A percentile compares a stretch with the other conserved stretches of the same genome.
These are phyloP conservation scores for Poeciliopsis gracilis DNA, from an alignment of 2,797 vertebrate species.

Conservation along the genomic window DNA sequence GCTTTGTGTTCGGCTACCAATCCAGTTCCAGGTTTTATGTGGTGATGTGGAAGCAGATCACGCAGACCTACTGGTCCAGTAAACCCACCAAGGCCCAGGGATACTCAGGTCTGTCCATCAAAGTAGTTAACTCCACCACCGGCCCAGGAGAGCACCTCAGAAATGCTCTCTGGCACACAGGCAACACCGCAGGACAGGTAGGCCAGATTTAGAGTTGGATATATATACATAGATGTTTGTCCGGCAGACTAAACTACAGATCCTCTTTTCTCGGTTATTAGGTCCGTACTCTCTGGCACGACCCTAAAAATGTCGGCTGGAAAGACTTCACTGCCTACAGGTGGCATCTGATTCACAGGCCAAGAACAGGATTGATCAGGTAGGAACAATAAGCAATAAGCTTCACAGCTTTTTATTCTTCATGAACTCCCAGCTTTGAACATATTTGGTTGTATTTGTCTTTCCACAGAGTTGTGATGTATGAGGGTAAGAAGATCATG, in stretches of 20 bases:
- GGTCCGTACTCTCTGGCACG: slow-evolving; percentile 97
- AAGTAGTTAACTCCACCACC: slow-evolving; percentile 97
- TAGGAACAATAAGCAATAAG: slow-evolving; percentile 56
- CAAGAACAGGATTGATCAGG: slow-evolving; percentile 96
- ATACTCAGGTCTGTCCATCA: slow-evolving; percentile 95
- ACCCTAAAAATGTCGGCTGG: slow-evolving; percentile 96
- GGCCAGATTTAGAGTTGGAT: background rate
- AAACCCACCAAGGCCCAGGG: slow-evolving; percentile 96
- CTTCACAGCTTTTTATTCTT: background rate
- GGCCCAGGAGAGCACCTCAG: slow-evolving; percentile 97
- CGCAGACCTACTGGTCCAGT: slow-evolving; percentile 96
- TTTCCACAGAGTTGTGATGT: slow-evolving; percentile 92
- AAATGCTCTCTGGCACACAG: slow-evolving; percentile 98
- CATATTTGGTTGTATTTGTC: background rate
- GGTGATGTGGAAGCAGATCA: slow-evolving; percentile 99
- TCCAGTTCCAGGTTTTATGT: slow-evolving; percentile 98
- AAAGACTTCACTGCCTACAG: slow-evolving; percentile 99
- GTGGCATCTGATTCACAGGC: slow-evolving; percentile 97
- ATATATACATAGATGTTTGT: background rate
- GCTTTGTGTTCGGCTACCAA: slow-evolving; percentile 98
- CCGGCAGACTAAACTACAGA: background rate
- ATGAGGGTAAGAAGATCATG: slow-evolving; percentile 99
- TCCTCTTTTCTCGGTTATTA: slow-evolving; percentile 47
- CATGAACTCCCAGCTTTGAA: background rate
- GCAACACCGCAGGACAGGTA: slow-evolving; percentile 95